phyloP scores from a whole-genome alignment of 2,888 invertebrate species.

The Pyrrhosoma nymphula region DNA sequence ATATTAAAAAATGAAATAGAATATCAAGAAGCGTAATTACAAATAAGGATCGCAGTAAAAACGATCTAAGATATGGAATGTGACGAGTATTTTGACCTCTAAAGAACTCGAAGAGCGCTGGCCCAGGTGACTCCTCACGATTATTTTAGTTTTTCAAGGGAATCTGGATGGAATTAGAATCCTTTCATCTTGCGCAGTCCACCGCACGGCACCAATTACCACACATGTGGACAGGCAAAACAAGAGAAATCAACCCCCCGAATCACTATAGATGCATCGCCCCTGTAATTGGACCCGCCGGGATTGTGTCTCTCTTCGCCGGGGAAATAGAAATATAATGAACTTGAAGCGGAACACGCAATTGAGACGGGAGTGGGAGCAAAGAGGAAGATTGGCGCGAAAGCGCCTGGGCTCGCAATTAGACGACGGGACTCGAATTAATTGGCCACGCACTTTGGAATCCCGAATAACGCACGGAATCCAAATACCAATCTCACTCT shows the following conservation, averaged over 20 bases:
- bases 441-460: background rate
- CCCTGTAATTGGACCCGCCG: background rate
- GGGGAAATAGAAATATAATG: background rate
- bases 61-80: no score
- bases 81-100: background rate
- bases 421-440: background rate
- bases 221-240: background rate
- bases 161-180: background rate
- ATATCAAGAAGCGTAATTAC: no score
- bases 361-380: background rate
- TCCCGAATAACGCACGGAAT: background rate
- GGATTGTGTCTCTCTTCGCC: background rate
- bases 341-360: background rate
- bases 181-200: background rate
- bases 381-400: background rate
- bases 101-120: background rate
- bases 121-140: background rate
- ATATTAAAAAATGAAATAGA: no score
- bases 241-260: background rate
- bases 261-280: background rate
- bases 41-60: no score
- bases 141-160: background rate
- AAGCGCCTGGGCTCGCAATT: background rate
- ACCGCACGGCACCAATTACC: background rate
- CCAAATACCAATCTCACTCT: background rate